These are phyloP conservation scores for Myxocyprinus asiaticus DNA, from an alignment of 2,113 vertebrate species.

Conservation along the genomic window DNA sequence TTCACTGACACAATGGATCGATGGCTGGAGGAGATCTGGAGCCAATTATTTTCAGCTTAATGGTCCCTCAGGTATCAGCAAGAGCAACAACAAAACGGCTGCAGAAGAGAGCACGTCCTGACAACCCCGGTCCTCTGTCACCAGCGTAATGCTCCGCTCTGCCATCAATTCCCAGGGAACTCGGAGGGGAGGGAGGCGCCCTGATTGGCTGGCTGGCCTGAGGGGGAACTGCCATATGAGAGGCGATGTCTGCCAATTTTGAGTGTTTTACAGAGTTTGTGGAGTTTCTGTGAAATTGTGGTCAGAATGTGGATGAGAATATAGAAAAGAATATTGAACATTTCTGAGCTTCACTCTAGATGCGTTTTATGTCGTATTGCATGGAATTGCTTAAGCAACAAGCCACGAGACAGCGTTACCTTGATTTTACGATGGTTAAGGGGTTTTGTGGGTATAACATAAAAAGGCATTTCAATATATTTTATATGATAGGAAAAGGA, in stretches of 20 bases:
- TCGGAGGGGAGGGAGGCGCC: conserved; percentile 3
- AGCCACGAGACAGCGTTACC: too few species aligned
- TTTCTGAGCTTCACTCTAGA: too few species aligned
- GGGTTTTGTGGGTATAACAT: too few species aligned
- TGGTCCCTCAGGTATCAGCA: conserved; percentile 75
- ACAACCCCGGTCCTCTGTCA: conserved; percentile 69
- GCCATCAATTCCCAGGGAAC: conserved; percentile 45
- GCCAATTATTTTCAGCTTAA: conserved; percentile 86
- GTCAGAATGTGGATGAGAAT: conserved; percentile 11
- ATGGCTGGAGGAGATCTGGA: conserved; percentile 78
- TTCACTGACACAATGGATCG: conserved; percentile 81
- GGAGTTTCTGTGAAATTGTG: conserved; percentile 19
- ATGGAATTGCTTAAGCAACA: too few species aligned
- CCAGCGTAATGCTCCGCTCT: conserved; percentile 35
- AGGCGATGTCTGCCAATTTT: conserved; percentile 27
- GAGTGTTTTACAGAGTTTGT: conserved; percentile 39
- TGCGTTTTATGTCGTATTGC: too few species aligned
- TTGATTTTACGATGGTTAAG: too few species aligned
- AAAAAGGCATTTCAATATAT: too few species aligned
- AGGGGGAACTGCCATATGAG: conserved; percentile 37
- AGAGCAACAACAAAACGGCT: conserved; percentile 80
- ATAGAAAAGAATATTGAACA: not conserved
- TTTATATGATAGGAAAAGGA: too few species aligned
- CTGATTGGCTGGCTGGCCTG: conserved; percentile 46
- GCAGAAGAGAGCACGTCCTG: conserved; percentile 76